Evolutionary conservation across 1,140 invertebrate species (phyloP).

Genomic region (roundworm (Caenorhabditis elegans)): WBcel235 BX284606.5:3456001-3456500

Average conservation of each 20-base stretch:
- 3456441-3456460: background rate
- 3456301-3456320: background rate
- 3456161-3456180: background rate
- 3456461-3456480: background rate
- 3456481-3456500: background rate
- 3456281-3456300: constrained; percentile 28
- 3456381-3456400: constrained; percentile 23
- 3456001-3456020: constrained; percentile 39
- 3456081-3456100: too few relatives aligned
- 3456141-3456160: background rate
- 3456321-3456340: background rate
- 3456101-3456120: constrained; percentile 14
- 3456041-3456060: background rate
- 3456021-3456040: constrained; percentile 7
- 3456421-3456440: constrained; percentile 1
- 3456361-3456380: background rate
- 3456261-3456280: constrained; percentile 32
- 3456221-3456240: constrained; percentile 20
- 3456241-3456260: constrained; percentile 32
- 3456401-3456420: background rate
- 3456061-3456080: background rate
- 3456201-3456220: background rate
- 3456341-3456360: background rate
- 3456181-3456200: background rate
- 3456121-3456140: background rate